Percentiles rank a stretch among this genome's conserved stretches.
Conservation (phyloP, 2,797 vertebrate genomes). For the Apogon talboti region DNA sequence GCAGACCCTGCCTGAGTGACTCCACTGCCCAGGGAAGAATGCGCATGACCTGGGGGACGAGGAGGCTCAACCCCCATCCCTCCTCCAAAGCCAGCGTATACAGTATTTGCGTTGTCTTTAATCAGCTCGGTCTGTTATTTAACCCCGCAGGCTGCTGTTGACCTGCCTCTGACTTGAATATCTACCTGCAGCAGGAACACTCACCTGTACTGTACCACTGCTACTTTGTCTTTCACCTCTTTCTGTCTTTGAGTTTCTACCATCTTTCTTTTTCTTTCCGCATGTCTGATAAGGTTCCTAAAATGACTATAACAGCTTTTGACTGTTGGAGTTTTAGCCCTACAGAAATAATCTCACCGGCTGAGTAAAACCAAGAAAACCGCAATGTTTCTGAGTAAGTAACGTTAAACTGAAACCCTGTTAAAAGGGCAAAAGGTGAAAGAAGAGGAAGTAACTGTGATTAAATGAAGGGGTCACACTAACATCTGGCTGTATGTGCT, state of each 20-base stretch:
- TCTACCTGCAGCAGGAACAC: conserved; percentile 47
- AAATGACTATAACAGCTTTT: conserved; percentile 23
- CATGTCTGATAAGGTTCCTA: neutral
- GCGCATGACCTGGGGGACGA: conserved; percentile 76
- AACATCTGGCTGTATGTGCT: too few relatives aligned
- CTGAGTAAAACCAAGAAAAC: conserved; percentile 63
- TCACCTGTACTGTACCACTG: neutral
- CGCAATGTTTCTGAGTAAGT: conserved; percentile 37
- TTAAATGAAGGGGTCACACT: neutral
- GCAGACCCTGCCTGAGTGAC: conserved; percentile 69
- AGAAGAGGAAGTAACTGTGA: conserved; percentile 22
- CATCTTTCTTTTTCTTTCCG: too few relatives aligned
- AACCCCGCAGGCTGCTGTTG: conserved; percentile 53
- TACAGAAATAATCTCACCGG: conserved; percentile 30
- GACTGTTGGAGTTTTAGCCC: conserved; percentile 28
- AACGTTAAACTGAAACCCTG: conserved; percentile 53
- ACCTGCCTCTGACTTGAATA: conserved; percentile 62
- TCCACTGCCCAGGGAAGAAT: conserved; percentile 76
- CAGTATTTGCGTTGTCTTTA: conserved; percentile 67
- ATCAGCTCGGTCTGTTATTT: conserved; percentile 69
- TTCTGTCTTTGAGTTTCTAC: neutral
- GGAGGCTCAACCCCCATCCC: conserved; percentile 25
- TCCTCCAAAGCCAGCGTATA: conserved; percentile 13
- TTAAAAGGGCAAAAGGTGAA: conserved; percentile 56
- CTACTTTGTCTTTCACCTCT: neutral